Percentiles rank a stretch among this genome's conserved stretches.
Evolutionary conservation across 2,113 vertebrate genomes (phyloP).

Genomic region (Gambusia holbrooki): DNA sequence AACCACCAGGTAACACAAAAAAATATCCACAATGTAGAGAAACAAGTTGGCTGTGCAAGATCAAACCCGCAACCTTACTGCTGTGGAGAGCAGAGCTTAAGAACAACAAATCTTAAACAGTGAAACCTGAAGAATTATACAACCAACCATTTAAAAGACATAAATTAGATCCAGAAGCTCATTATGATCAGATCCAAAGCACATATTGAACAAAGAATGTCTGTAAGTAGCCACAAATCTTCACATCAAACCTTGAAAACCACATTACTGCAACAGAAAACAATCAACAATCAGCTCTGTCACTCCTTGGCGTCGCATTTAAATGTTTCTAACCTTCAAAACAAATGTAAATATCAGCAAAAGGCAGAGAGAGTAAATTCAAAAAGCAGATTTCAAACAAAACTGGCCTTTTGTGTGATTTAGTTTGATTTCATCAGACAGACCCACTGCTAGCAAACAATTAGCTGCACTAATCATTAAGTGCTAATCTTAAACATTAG

Average conservation of each 20-base stretch:
- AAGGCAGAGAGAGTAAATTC: not conserved
- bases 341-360: not conserved
- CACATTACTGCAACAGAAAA: too few species aligned
- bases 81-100: not conserved
- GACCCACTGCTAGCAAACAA: not conserved
- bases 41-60: not conserved
- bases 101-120: not conserved
- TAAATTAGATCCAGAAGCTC: not conserved
- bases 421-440: not conserved
- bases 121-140: not conserved
- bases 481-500: too few species aligned
- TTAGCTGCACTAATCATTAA: too few species aligned
- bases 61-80: not conserved
- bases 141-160: not conserved
- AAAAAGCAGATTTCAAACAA: not conserved
- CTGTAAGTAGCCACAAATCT: too few species aligned
- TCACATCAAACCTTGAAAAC: too few species aligned
- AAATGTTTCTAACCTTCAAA: not conserved
- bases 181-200: not conserved
- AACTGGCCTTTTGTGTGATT: not conserved
- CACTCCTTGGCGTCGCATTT: not conserved
- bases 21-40: not conserved
- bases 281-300: too few species aligned
- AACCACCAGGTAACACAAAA: not conserved
- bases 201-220: too few species aligned